Percentiles rank a stretch among this genome's conserved stretches.
Conservation (phyloP, 1,140 invertebrate genomes). For the Eumeta japonica region DNA sequence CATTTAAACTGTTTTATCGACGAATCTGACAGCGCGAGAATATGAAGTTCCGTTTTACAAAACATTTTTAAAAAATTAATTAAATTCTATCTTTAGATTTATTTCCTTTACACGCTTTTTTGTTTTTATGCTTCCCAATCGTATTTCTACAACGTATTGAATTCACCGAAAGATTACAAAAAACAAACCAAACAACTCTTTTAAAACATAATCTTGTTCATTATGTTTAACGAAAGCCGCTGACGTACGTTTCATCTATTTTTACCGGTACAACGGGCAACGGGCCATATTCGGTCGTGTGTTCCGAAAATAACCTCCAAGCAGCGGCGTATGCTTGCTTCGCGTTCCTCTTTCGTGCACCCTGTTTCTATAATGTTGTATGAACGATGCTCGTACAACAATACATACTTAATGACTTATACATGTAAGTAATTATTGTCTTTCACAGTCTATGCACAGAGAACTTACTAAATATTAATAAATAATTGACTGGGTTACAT, state of each 20-base stretch:
- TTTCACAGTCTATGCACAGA: no score
- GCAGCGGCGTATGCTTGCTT: no score
- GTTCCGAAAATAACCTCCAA: conserved; percentile 38
- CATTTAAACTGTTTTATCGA: conserved; percentile 39
- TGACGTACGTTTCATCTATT: conserved; percentile 29
- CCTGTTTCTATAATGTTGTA: no score
- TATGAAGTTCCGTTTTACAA: neutral
- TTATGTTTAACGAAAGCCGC: conserved; percentile 8
- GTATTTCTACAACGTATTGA: no score
- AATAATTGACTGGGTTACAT: no score
- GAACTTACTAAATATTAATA: no score
- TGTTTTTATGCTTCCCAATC: neutral
- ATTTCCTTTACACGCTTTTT: neutral
- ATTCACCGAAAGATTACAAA: no score
- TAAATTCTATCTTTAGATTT: neutral
- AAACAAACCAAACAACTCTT: no score
- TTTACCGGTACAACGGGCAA: conserved; percentile 46
- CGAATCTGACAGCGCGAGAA: conserved; percentile 1
- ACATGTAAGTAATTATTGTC: no score
- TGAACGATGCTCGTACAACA: no score
- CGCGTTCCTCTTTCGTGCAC: no score
- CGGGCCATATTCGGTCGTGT: conserved; percentile 50
- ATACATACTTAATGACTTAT: no score
- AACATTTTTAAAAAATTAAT: neutral
- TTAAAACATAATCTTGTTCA: conserved; percentile 1